A percentile compares a stretch with the other conserved stretches of the same genome.
These are phyloP conservation scores for Solenopsis fugax DNA, from an alignment of 1,140 invertebrate genomes.

Conservation along the genomic window DNA sequence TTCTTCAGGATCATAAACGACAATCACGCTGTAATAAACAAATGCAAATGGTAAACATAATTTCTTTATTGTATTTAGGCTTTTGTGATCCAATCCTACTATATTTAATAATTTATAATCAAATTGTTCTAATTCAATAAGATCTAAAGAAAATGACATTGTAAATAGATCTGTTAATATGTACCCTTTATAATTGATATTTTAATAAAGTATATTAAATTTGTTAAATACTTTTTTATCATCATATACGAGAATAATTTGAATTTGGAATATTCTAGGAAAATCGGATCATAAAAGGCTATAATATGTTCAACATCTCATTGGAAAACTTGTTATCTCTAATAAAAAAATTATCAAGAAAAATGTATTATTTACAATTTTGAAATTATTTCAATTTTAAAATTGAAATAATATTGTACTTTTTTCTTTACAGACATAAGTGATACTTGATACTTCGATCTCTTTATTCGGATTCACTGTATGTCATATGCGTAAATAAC, in stretches of 20 bases:
- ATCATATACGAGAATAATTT: not conserved
- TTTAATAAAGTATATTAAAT: constrained; percentile 10
- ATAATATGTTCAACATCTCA: not conserved
- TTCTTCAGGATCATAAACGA: constrained; percentile 54
- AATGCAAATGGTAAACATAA: constrained; percentile 36
- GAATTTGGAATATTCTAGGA: constrained; percentile 19
- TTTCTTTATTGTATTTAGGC: constrained; percentile 15
- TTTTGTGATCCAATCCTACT: constrained; percentile 3
- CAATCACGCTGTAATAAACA: constrained; percentile 49
- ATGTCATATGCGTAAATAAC: no score
- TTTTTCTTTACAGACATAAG: no score
- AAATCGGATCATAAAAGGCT: not conserved
- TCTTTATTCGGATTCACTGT: no score
- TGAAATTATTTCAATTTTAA: no score
- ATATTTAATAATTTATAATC: constrained; percentile 10
- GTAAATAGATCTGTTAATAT: not conserved
- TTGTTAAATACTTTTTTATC: not conserved
- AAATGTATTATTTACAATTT: not conserved
- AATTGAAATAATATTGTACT: no score
- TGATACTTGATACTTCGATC: no score
- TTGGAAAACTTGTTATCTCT: constrained; percentile 1
- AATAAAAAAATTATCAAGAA: not conserved
- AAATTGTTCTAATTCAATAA: not conserved
- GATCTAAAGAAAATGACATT: not conserved
- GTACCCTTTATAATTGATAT: not conserved